phyloP scores from a whole-genome alignment of 2,888 invertebrate genomes.

The Acleris emargana region DNA sequence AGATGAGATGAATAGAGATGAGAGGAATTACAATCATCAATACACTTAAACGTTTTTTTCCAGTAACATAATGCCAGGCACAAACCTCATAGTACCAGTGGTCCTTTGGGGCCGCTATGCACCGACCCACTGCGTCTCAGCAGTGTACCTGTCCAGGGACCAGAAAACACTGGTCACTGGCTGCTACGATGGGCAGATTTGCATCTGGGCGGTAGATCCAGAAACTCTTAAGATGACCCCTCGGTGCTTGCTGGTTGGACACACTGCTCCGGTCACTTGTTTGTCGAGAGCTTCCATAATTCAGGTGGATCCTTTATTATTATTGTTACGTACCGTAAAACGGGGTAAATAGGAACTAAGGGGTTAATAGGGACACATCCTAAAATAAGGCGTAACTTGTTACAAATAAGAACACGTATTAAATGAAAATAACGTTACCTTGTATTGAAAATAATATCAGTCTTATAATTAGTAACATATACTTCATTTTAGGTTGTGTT shows the following conservation, averaged over 20 bases:
- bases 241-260: constrained; percentile 95
- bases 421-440: too few relatives aligned
- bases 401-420: too few relatives aligned
- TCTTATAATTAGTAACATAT: too few relatives aligned
- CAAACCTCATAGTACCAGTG: constrained; percentile 97
- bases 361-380: too few relatives aligned
- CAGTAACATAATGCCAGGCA: constrained; percentile 87
- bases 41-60: constrained; percentile 10
- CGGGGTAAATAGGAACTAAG: too few relatives aligned
- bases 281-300: constrained; percentile 92
- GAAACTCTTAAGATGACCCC: constrained; percentile 95
- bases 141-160: constrained; percentile 95
- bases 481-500: too few relatives aligned
- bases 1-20: too few relatives aligned
- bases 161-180: constrained; percentile 97
- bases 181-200: constrained; percentile 99
- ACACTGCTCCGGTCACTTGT: constrained; percentile 96
- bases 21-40: too few relatives aligned
- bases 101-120: constrained; percentile 98
- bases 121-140: constrained; percentile 98
- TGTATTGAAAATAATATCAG: too few relatives aligned
- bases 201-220: constrained; percentile 93
- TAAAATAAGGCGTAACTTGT: too few relatives aligned
- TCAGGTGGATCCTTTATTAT: constrained; percentile 56
- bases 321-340: too few relatives aligned